phyloP scores from a whole-genome alignment of 2,797 vertebrate species.

The Hoplostethus mediterraneus region DNA sequence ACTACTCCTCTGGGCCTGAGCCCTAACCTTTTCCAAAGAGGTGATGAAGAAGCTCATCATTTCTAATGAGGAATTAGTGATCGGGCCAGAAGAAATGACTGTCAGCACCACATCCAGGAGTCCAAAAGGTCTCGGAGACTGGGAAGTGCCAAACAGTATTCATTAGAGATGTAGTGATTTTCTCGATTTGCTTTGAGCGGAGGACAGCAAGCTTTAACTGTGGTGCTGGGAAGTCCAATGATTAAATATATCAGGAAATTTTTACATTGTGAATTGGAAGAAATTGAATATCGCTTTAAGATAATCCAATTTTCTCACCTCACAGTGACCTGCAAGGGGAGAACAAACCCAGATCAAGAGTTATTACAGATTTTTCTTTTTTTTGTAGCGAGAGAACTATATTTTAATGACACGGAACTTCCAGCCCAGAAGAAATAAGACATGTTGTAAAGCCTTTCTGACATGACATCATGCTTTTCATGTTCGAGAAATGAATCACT shows the following conservation, averaged over 20 bases:
- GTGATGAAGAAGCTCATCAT: constrained; percentile 88
- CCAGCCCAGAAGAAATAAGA: constrained; percentile 42
- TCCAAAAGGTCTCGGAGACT: constrained; percentile 67
- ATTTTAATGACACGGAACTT: constrained; percentile 53
- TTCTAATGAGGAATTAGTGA: constrained; percentile 88
- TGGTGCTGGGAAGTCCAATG: constrained; percentile 35
- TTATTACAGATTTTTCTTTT: constrained; percentile 38
- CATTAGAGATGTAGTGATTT: constrained; percentile 64
- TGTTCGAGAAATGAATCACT: constrained; percentile 82
- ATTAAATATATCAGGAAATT: constrained; percentile 64
- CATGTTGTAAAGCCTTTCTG: constrained; percentile 61
- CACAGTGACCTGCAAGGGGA: constrained; percentile 25
- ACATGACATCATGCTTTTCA: constrained; percentile 72
- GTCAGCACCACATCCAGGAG: constrained; percentile 67
- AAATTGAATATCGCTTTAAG: constrained; percentile 57
- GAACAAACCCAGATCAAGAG: constrained; percentile 60
- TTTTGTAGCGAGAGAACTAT: constrained; percentile 25
- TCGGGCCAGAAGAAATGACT: constrained; percentile 76
- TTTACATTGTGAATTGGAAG: constrained; percentile 53
- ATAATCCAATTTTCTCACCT: constrained; percentile 61
- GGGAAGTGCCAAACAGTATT: constrained; percentile 71
- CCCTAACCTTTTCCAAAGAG: constrained; percentile 87
- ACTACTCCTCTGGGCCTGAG: constrained; percentile 73
- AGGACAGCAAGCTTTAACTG: constrained; percentile 48
- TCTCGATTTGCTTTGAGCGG: constrained; percentile 56